Conservation (phyloP, 2,797 vertebrate genomes). For the Esox masquinongy region DNA sequence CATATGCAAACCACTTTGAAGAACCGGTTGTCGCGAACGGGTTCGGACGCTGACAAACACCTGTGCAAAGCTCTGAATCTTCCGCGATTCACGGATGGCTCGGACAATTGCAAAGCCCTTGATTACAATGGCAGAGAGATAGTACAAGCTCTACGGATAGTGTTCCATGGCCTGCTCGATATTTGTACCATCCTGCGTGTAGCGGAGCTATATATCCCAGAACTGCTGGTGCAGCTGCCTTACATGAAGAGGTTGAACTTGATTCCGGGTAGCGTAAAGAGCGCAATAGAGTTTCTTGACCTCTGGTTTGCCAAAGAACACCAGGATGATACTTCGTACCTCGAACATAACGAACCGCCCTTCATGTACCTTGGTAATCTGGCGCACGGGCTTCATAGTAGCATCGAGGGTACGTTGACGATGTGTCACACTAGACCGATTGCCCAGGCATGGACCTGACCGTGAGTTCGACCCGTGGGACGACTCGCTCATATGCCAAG, state of each 20-base stretch:
- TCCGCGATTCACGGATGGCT: neutral
- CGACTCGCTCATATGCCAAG: neutral
- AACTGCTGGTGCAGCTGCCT: neutral
- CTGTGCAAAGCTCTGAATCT: neutral
- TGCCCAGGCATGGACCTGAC: neutral
- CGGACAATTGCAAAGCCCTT: neutral
- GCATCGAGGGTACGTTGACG: too few species aligned
- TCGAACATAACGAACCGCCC: too few species aligned
- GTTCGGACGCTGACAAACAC: constrained; percentile 5
- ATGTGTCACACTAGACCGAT: too few species aligned
- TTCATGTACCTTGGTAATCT: too few species aligned
- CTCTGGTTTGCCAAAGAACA: neutral
- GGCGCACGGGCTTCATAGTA: too few species aligned
- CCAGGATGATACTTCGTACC: too few species aligned
- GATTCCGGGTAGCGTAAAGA: neutral
- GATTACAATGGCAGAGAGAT: neutral
- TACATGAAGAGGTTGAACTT: neutral
- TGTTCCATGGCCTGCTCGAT: neutral
- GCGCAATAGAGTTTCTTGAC: neutral
- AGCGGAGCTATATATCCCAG: neutral
- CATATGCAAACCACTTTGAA: neutral
- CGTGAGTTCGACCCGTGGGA: neutral
- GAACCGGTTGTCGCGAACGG: neutral
- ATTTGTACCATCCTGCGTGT: neutral
- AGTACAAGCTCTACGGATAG: neutral